Base-by-base conservation (phyloP, 2,797 vertebrate species). In the Coranthus polyacanthus region DNA sequence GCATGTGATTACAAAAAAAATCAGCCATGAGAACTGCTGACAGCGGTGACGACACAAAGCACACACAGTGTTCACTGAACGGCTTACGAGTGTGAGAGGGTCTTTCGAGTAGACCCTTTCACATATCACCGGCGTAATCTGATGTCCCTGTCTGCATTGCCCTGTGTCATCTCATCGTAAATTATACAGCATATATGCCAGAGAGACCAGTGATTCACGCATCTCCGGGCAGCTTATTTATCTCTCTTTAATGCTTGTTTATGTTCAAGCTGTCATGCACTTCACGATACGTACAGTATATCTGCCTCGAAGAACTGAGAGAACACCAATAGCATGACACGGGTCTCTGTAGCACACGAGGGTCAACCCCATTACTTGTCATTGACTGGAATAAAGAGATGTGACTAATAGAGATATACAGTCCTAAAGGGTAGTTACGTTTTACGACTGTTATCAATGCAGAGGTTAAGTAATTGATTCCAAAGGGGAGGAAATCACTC, bases 1-100 rank as follows among this genome's bases (percentile, higher is more conserved):
- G 68, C 71, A 66, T 85, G 89, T 90, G 89, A 89, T 81, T 47
- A 13, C 1, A 11, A 70, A 71, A 49, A 45, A 74, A 79, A 74
- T 81, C 59, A 77, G 57, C 66, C 77, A 62, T 44, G 66, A 64
- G 60, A 78, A 74, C 85, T 77, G 72, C 75, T 85, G 81, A 79
- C 73, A 64, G 69, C 24, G 50, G 39, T 78, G 73, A 80, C 36
- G 55, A 43, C 46, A 51, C 51, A 49, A 15, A 67, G 46, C 72
- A 41, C 51, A 34, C 52, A 64, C 34, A 61, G 26, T 26, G 61
- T 56, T 72, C 49, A 67, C 11, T 75, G 53, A 75, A 20, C 51
- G 44, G 22, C 39, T 54, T 39, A 13, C 5, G 26, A 51, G 57
- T 13, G 29, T 29, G 13, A 59, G 24, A 45, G 12, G 34, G 24